phyloP scores from a whole-genome alignment of 2,797 vertebrate genomes.

The Centropyge bicolor region DNA sequence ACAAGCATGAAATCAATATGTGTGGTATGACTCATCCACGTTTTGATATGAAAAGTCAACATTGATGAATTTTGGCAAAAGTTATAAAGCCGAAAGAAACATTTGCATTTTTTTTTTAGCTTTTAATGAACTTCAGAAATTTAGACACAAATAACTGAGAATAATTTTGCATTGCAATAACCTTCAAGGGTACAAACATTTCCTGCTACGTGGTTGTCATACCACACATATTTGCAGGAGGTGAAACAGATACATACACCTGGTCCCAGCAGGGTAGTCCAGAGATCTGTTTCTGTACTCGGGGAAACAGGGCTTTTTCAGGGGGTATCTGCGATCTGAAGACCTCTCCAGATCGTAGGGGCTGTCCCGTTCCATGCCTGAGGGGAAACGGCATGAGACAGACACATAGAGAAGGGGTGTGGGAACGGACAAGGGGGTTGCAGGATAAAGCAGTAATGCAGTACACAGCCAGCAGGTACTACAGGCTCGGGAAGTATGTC shows the following conservation, averaged over 20 bases:
- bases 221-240: constrained; percentile 53
- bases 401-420: constrained; percentile 46
- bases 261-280: constrained; percentile 80
- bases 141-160: neutral
- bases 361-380: constrained; percentile 84
- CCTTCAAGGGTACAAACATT: neutral
- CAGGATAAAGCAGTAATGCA: constrained; percentile 30
- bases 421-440: constrained; percentile 34
- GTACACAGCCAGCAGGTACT: constrained; percentile 24
- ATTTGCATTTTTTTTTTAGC: neutral
- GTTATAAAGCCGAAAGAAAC: neutral
- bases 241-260: constrained; percentile 76
- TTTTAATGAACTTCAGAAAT: neutral
- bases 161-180: neutral
- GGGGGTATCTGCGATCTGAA: constrained; percentile 82
- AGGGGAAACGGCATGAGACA: constrained; percentile 64
- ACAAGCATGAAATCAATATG: constrained; percentile 57
- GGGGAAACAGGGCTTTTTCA: constrained; percentile 83
- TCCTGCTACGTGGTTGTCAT: constrained; percentile 13
- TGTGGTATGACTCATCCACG: constrained; percentile 56
- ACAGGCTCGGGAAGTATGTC: constrained; percentile 44
- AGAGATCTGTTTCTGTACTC: constrained; percentile 86
- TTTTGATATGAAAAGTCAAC: neutral
- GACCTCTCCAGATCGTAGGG: constrained; percentile 81
- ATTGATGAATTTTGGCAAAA: neutral